Percentiles rank a stretch among this genome's conserved stretches.
These are phyloP conservation scores for Formica selysi DNA, from an alignment of 1,140 invertebrate species.

Conservation along the genomic window DNA sequence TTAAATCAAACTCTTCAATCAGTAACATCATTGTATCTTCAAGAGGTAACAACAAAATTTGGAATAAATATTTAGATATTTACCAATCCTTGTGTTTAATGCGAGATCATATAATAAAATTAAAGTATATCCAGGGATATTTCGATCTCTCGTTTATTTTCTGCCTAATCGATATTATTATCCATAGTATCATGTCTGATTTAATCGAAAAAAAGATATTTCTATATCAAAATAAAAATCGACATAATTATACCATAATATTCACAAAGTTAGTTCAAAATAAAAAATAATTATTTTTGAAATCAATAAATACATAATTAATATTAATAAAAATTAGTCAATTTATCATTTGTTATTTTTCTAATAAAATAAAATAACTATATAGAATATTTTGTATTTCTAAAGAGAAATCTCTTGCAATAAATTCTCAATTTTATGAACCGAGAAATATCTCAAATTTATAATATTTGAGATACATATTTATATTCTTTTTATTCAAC, in stretches of 20 bases:
- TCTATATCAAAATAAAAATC: neutral
- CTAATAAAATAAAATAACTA: too few species aligned
- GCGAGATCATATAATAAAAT: neutral
- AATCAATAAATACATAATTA: too few species aligned
- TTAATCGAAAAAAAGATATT: neutral
- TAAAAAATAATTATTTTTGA: too few species aligned
- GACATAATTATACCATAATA: neutral
- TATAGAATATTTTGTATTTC: too few species aligned
- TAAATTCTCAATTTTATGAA: too few species aligned
- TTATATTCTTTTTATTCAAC: too few species aligned
- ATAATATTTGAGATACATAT: too few species aligned
- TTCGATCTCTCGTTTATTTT: neutral
- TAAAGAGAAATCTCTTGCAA: too few species aligned
- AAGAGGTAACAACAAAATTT: neutral
- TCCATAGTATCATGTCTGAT: neutral
- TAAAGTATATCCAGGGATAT: neutral
- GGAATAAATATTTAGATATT: neutral
- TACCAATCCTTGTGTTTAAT: neutral
- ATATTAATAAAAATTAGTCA: too few species aligned
- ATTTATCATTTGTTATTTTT: too few species aligned
- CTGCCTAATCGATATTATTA: slow-evolving; percentile 8
- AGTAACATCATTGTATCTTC: neutral
- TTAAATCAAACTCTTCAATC: neutral
- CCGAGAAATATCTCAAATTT: too few species aligned
- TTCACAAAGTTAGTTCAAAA: too few species aligned